phyloP scores from a whole-genome alignment of 2,113 vertebrate genomes.

The Recurvirostra avosetta region DNA sequence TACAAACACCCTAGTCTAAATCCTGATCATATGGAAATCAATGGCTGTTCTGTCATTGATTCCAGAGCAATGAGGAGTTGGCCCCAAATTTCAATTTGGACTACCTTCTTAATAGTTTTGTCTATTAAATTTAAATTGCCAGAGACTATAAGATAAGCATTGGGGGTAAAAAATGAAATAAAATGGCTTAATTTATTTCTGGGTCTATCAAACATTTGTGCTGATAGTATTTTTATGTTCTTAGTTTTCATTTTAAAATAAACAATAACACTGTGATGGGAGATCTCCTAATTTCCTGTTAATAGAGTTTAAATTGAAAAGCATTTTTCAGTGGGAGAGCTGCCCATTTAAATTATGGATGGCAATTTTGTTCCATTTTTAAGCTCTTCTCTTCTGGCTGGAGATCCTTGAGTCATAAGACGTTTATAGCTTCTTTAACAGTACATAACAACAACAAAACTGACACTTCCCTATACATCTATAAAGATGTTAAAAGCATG shows the following conservation, averaged over 20 bases:
- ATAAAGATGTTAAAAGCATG: neutral
- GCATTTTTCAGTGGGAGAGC: constrained; percentile 30
- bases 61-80: neutral
- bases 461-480: neutral
- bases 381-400: constrained; percentile 16
- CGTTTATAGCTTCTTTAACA: constrained; percentile 20
- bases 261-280: constrained; percentile 30
- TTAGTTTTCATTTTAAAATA: constrained; percentile 48
- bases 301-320: constrained; percentile 62
- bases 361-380: constrained; percentile 34
- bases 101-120: neutral
- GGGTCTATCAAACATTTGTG: neutral
- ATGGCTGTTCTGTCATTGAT: neutral
- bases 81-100: neutral
- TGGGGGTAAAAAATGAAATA: neutral
- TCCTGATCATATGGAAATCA: neutral
- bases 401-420: constrained; percentile 2
- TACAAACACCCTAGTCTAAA: neutral
- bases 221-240: constrained; percentile 35
- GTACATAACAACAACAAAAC: neutral
- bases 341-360: constrained; percentile 46
- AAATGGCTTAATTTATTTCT: constrained; percentile 39
- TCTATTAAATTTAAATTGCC: constrained; percentile 22
- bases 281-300: constrained; percentile 53
- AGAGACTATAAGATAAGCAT: neutral